Percentiles rank a stretch among this genome's conserved stretches.
These are phyloP conservation scores for Silurus asotus DNA, from an alignment of 2,113 vertebrate genomes.

Conservation along the genomic window DNA sequence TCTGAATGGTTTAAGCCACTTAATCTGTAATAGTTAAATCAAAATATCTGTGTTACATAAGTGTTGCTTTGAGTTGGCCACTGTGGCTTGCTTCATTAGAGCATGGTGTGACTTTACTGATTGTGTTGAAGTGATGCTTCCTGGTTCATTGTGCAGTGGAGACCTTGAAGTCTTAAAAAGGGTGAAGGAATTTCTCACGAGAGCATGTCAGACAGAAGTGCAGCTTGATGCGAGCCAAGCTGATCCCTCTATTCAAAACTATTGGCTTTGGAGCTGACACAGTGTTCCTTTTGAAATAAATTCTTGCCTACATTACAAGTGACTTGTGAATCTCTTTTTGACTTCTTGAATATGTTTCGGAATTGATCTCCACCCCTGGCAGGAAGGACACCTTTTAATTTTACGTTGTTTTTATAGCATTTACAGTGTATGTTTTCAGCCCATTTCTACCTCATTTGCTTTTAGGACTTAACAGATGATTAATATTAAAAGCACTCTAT, in stretches of 20 bases:
- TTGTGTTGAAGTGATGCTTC: constrained; percentile 14
- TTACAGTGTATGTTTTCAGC: constrained; percentile 3
- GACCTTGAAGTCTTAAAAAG: constrained; percentile 32
- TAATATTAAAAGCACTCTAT: neutral
- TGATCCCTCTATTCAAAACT: constrained; percentile 39
- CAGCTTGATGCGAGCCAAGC: constrained; percentile 24
- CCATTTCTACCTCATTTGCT: constrained; percentile 15
- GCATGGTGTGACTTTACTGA: neutral
- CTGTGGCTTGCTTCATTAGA: neutral
- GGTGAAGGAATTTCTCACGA: constrained; percentile 40
- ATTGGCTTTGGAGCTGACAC: constrained; percentile 46
- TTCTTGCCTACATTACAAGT: neutral
- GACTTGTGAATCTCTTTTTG: neutral
- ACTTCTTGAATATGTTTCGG: neutral
- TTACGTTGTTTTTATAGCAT: constrained; percentile 9
- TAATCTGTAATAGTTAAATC: neutral
- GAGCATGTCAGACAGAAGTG: constrained; percentile 35
- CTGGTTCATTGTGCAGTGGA: constrained; percentile 27
- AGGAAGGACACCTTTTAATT: neutral
- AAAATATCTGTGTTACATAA: neutral
- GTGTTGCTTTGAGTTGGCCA: neutral
- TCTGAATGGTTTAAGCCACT: neutral
- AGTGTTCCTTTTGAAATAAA: constrained; percentile 32
- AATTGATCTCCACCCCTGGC: neutral
- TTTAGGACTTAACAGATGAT: constrained; percentile 22